Conservation (phyloP, 2,888 invertebrate genomes). For the Spodoptera exigua region DNA sequence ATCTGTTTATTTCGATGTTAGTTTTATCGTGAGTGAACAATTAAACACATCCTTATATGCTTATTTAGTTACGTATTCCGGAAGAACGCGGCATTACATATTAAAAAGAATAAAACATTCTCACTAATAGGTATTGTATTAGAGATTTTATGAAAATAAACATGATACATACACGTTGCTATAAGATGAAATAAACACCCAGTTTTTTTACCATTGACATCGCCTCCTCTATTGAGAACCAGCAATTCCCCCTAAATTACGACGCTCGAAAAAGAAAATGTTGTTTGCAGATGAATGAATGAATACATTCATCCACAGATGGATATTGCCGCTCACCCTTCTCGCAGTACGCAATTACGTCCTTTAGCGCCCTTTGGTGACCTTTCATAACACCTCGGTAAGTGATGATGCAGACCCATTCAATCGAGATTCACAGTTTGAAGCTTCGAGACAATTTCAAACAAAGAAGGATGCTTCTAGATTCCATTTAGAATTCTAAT, state of each 20-base stretch:
- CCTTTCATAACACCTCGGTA: conserved; percentile 36
- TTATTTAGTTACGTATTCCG: too few relatives aligned
- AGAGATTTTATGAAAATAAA: too few relatives aligned
- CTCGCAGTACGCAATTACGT: conserved; percentile 38
- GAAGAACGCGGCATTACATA: too few relatives aligned
- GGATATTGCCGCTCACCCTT: conserved; percentile 44
- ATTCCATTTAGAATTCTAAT: conserved; percentile 33
- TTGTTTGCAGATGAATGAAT: conserved; percentile 46
- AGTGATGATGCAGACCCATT: conserved; percentile 24
- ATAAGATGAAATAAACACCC: conserved; percentile 18
- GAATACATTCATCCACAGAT: conserved; percentile 38
- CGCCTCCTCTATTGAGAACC: conserved; percentile 20
- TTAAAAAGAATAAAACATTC: too few relatives aligned
- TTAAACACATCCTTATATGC: conserved; percentile 1
- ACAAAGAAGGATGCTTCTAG: conserved; percentile 7
- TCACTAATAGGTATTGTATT: too few relatives aligned
- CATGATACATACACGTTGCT: background rate
- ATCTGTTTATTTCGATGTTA: conserved; percentile 19
- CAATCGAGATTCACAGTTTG: conserved; percentile 31
- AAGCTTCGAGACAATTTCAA: conserved; percentile 20
- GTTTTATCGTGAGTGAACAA: conserved; percentile 5
- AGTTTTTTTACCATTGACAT: conserved; percentile 16
- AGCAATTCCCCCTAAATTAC: conserved; percentile 26
- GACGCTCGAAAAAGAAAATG: conserved; percentile 31
- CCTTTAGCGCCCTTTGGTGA: conserved; percentile 38